Evolutionary conservation across 1,140 invertebrate species (phyloP).

Genomic region (Bombus terrestris): DNA sequence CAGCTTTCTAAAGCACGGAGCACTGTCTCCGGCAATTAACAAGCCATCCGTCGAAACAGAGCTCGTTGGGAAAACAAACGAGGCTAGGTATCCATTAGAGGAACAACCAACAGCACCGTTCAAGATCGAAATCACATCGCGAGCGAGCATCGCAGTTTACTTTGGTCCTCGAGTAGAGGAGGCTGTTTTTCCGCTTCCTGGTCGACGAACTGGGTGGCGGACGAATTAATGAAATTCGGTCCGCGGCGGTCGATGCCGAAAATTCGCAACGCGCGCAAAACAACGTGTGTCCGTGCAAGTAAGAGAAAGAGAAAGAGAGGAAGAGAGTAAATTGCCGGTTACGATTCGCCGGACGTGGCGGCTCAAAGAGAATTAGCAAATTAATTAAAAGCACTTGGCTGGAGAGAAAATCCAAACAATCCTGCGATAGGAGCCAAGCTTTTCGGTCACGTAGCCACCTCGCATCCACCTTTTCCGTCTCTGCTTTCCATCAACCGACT

Average conservation of each 20-base stretch:
- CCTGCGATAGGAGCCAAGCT: conserved; percentile 7
- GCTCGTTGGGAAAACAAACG: background rate
- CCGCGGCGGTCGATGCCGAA: background rate
- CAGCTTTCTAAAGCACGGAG: background rate
- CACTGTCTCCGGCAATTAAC: background rate
- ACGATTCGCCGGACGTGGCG: conserved; percentile 7
- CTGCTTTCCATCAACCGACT: conserved; percentile 61
- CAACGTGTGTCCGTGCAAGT: too few relatives aligned
- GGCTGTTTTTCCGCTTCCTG: background rate
- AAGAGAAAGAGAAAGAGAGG: background rate
- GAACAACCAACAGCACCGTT: background rate
- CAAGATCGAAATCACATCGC: conserved; percentile 34
- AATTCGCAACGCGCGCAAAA: background rate
- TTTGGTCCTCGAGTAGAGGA: background rate
- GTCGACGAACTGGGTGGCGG: too few relatives aligned
- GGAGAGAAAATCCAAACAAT: conserved; percentile 58
- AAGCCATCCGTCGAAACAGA: background rate
- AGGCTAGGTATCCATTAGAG: conserved; percentile 11
- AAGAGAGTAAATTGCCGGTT: conserved; percentile 22
- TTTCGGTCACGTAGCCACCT: conserved; percentile 66
- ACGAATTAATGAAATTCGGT: conserved; percentile 28
- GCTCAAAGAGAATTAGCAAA: conserved; percentile 61
- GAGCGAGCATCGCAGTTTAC: conserved; percentile 15
- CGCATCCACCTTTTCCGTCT: conserved; percentile 50
- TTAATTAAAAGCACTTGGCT: conserved; percentile 66